Conservation (phyloP, 2,797 vertebrate species). For the Ateles fusciceps region DNA sequence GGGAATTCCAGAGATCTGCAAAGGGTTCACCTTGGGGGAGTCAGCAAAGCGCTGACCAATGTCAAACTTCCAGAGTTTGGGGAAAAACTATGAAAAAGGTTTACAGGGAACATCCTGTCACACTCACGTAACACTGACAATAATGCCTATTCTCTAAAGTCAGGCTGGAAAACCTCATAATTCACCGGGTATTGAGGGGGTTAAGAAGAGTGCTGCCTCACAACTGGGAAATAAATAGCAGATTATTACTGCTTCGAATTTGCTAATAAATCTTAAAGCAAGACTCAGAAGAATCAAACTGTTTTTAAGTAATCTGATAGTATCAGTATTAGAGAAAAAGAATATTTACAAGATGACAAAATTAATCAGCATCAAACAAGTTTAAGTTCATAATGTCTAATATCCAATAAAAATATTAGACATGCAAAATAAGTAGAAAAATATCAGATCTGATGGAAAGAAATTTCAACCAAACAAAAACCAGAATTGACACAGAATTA, state of each 20-base stretch:
- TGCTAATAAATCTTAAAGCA: not conserved
- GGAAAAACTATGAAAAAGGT: not conserved
- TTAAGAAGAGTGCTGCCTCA: not conserved
- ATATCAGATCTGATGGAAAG: not conserved
- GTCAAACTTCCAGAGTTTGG: not conserved
- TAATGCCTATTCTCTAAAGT: not conserved
- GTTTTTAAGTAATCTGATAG: not conserved
- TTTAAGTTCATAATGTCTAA: not conserved
- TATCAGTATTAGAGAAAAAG: not conserved
- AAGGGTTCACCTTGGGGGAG: not conserved
- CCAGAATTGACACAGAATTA: not conserved
- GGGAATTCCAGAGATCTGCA: not conserved
- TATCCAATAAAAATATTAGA: not conserved
- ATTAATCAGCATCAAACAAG: not conserved
- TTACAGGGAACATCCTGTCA: not conserved
- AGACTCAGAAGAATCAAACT: not conserved
- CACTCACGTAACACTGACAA: not conserved
- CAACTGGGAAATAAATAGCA: not conserved
- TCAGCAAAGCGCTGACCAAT: not conserved
- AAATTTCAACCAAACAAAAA: not conserved
- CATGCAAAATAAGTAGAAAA: conserved; percentile 19
- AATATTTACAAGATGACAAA: not conserved
- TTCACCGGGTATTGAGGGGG: not conserved
- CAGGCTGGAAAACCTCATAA: not conserved
- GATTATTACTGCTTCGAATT: not conserved